Base-by-base conservation (phyloP, 2,797 vertebrate species). In the Acipenser ruthenus region DNA sequence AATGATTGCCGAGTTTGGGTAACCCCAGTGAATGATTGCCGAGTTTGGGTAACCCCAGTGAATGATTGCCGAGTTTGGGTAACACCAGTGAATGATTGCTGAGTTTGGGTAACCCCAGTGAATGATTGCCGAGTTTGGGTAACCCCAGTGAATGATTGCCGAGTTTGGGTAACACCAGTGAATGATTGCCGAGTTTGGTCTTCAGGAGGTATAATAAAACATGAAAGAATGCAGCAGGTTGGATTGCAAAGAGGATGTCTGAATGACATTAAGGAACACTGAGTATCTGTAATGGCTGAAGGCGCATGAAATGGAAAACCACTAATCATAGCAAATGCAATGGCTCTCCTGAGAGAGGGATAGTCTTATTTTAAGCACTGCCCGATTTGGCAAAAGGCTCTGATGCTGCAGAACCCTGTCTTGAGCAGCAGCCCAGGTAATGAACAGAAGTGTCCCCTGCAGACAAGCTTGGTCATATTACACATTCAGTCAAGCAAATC, bases 341-440 rank as follows among this genome's bases (percentile, higher is more conserved):
- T 73, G 78, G 70, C 67, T 72, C 67, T 69, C 62, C 8, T 66
- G 76, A 82, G 79, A 77, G 63, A 50, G 37, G 67, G 76, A 82
- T 83, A 78, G 74, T 84, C 80, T 84, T 81, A 77, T 84, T 83
- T 81, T 67, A 68, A 69, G 70, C 69, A 77, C 75, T 81, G 70
- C 60, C 50, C 65, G 6, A 67, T 50, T 65, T n/a, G 23, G 15
- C 64, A 68, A 37, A 72, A 65, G 67, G 52, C 48, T 70, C 60
- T 65, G 67, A 53, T 62, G 49, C 62, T 65, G 70, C 49, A 70
- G 65, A 62, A 65, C 50, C 64, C 37, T 37, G 5, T 37, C n/a
- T 18, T 63, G 47, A 68, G 48, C 48, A 59, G 61, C 23, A 68
- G 13, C 6, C 18, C 51, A 15, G 8, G 60, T 15, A 23, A 1